These are phyloP conservation scores for Chlorodrepanis virens DNA, from an alignment of 2,113 vertebrate species.

Conservation along the genomic window DNA sequence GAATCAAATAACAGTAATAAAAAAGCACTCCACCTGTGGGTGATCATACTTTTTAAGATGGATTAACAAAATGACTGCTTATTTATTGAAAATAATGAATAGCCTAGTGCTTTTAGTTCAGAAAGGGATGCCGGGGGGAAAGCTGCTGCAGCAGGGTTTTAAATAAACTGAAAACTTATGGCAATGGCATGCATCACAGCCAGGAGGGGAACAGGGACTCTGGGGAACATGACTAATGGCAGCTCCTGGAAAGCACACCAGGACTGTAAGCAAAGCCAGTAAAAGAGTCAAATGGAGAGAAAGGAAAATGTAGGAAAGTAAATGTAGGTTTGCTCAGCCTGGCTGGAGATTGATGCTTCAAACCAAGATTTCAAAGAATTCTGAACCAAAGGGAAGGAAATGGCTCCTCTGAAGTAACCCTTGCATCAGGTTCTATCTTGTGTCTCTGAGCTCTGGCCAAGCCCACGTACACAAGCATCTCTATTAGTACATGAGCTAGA, in stretches of 20 bases:
- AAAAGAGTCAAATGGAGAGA: background rate
- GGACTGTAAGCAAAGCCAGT: background rate
- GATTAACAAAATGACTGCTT: slow-evolving; percentile 59
- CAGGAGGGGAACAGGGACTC: slow-evolving; percentile 16
- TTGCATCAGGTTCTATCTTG: background rate
- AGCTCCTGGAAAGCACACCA: slow-evolving; percentile 28
- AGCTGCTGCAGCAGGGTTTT: slow-evolving; percentile 2
- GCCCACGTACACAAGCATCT: rapidly evolving
- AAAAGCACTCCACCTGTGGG: slow-evolving; percentile 28
- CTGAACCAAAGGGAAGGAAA: background rate
- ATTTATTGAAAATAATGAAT: slow-evolving; percentile 55
- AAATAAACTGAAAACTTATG: slow-evolving; percentile 38
- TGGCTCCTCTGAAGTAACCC: background rate
- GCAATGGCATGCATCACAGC: background rate
- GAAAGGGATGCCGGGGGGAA: background rate
- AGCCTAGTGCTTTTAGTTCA: background rate
- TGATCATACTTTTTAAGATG: slow-evolving; percentile 39
- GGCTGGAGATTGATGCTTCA: background rate
- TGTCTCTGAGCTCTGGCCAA: background rate
- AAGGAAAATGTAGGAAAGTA: background rate
- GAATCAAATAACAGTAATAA: background rate
- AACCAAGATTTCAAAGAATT: background rate
- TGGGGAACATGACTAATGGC: slow-evolving; percentile 10
- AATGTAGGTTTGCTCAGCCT: background rate
- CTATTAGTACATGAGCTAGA: background rate